Base-by-base conservation (phyloP, 2,797 vertebrate species). In the Ciconia nigra region DNA sequence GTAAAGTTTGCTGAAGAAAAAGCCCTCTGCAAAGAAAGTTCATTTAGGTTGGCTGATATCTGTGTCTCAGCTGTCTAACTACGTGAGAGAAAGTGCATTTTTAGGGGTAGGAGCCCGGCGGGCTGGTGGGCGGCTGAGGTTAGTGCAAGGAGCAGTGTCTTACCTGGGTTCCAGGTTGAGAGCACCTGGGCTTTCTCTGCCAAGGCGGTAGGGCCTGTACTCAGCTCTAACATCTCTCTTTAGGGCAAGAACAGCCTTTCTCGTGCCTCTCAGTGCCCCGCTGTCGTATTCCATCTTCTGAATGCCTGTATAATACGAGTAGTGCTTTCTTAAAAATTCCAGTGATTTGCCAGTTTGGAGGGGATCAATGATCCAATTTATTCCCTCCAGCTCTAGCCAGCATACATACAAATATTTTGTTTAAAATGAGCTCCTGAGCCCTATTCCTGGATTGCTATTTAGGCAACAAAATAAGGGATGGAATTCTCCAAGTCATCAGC, bases 401-500 rank as follows among this genome's bases (percentile, higher is more conserved):
- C 25, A 21, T 39, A 9, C 35, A 13, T 82, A 55, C 46, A 91
- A 90, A 89, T 78, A 62, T 42, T 89, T 91, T 67, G 37, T 49
- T 89, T 80, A 92, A 93, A 85, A 83, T 87, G 58, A 72, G 49
- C 58, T 92, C 65, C 51, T 77, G 58, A 62, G 39, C 83, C 49
- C 49, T 96, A n/a, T 80, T 93, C 69, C 65, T 96, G 81, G 16
- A 58, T 80, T 90, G 41, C 41, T 81, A 18, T 82, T 95, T 83
- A 88, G 69, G 69, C 84, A 95, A 65, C 82, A 91, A 80, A 95
- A 72, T 81, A 76, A 72, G 35, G 26, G 54, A 33, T 62, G 72
- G 89, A 78, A 46, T 93, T 88, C 69, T 96, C 41, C 51, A 76
- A 86, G 63, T 63, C 46, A 46, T 66, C 22, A 2, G 41, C 57